Conservation (phyloP, 2,113 vertebrate species). For the Mirza zaza region DNA sequence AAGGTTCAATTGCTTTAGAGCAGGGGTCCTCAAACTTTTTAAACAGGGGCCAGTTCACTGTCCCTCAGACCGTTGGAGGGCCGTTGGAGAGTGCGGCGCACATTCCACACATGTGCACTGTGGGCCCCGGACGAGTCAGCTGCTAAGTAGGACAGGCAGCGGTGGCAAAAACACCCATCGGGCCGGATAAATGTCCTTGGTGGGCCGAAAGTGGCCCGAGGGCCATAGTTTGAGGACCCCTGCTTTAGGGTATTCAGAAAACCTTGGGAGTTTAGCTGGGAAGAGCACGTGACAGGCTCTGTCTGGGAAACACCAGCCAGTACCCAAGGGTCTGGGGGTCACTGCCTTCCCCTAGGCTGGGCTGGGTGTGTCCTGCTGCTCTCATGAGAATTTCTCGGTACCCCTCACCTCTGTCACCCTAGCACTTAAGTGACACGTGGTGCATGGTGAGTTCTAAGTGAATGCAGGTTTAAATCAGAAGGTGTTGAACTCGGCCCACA, state of each 20-base stretch:
- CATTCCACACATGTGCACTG: too few species aligned
- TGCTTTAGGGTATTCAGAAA: not conserved
- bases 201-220: too few species aligned
- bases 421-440: fast-evolving
- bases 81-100: too few species aligned
- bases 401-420: not conserved
- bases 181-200: too few species aligned
- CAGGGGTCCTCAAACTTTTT: too few species aligned
- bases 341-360: not conserved
- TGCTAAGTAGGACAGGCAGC: too few species aligned
- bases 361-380: fast-evolving
- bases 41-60: too few species aligned
- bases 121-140: too few species aligned
- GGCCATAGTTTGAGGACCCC: too few species aligned
- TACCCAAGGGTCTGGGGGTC: too few species aligned
- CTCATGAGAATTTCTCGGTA: not conserved
- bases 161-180: too few species aligned
- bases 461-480: not conserved
- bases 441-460: not conserved
- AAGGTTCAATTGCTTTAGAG: not conserved
- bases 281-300: not conserved
- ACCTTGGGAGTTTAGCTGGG: not conserved
- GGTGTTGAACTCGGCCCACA: not conserved
- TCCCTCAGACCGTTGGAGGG: too few species aligned
- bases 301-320: not conserved